These are phyloP conservation scores for Anthopleura xanthogrammica DNA, from an alignment of 92 coral and sea anemone species.

Conservation along the genomic window DNA sequence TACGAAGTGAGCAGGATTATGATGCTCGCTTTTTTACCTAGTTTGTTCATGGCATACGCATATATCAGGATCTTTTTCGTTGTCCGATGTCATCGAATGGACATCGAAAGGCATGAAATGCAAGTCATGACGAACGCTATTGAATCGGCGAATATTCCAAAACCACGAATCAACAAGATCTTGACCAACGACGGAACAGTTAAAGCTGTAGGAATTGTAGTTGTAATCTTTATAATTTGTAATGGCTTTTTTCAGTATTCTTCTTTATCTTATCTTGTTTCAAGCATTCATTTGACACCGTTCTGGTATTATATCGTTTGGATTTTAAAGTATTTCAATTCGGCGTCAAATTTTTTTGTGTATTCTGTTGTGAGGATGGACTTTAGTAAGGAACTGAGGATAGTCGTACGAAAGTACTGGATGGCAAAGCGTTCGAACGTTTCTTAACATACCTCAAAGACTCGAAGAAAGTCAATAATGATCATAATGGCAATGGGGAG, in stretches of 20 bases:
- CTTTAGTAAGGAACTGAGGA: conserved; percentile 10
- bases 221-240: conserved; percentile 5
- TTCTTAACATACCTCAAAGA: no score
- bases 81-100: conserved; percentile 6
- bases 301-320: neutral
- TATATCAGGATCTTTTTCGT: conserved; percentile 13
- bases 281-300: neutral
- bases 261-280: neutral
- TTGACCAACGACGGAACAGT: conserved; percentile 26
- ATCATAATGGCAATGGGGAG: no score
- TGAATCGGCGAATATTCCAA: neutral
- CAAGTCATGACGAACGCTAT: conserved; percentile 12
- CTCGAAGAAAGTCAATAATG: no score
- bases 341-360: conserved; percentile 17
- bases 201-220: conserved; percentile 15
- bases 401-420: no score
- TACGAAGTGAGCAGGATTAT: conserved; percentile 3
- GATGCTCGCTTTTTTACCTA: neutral
- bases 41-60: conserved; percentile 12
- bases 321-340: conserved; percentile 11
- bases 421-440: no score
- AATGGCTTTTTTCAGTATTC: conserved; percentile 11
- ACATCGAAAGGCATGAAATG: conserved; percentile 8
- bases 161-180: neutral
- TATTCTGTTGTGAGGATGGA: conserved; percentile 24